phyloP scores from a whole-genome alignment of 2,888 invertebrate species.

The Ectemnius lituratus region DNA sequence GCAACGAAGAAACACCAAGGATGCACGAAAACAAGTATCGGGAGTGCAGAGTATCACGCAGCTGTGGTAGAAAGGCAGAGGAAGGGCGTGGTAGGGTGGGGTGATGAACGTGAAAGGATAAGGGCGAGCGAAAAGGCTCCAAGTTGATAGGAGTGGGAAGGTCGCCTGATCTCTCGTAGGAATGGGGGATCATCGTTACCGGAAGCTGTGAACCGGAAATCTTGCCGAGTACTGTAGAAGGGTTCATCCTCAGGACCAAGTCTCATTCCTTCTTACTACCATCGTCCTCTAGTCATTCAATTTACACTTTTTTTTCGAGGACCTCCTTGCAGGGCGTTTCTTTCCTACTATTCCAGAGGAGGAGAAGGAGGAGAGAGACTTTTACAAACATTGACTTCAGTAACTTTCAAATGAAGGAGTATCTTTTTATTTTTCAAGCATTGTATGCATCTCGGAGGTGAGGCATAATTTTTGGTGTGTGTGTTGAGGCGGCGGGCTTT shows the following conservation, averaged over 20 bases:
- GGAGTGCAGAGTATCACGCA: background rate
- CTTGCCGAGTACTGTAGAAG: slow-evolving; percentile 40
- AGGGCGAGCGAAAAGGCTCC: slow-evolving; percentile 18
- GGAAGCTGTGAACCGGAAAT: slow-evolving; percentile 60
- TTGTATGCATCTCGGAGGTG: no score
- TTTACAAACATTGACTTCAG: no score
- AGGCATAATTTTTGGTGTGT: no score
- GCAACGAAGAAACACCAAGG: slow-evolving; percentile 34
- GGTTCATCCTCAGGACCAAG: slow-evolving; percentile 6
- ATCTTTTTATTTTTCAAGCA: no score
- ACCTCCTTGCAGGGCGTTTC: no score
- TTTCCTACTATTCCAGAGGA: no score
- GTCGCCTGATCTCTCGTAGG: slow-evolving; percentile 33
- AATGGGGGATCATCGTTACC: slow-evolving; percentile 59
- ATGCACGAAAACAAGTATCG: slow-evolving; percentile 27
- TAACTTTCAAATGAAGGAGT: no score
- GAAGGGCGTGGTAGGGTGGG: background rate
- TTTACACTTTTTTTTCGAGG: slow-evolving; percentile 16
- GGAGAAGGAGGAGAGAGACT: no score
- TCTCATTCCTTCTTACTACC: slow-evolving; percentile 4
- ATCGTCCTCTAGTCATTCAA: slow-evolving; percentile 41
- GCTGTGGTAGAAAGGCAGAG: background rate
- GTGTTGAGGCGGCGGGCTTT: no score
- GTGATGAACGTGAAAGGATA: slow-evolving; percentile 2
- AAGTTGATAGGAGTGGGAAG: slow-evolving; percentile 25